A percentile compares a stretch with the other conserved stretches of the same genome.
Conservation (phyloP, 1,140 invertebrate genomes). For the Drosophila paulistorum region DNA sequence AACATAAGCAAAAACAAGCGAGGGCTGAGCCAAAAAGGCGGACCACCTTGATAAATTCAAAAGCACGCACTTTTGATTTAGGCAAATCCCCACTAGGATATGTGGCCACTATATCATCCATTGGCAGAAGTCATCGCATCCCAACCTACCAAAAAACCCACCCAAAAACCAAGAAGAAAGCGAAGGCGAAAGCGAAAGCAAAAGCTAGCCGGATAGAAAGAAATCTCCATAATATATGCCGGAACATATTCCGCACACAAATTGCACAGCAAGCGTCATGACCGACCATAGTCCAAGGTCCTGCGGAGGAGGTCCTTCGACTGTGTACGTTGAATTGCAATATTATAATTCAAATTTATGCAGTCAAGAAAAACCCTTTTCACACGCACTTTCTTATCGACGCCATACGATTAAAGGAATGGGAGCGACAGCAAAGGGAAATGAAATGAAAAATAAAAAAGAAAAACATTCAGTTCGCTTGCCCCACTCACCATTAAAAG, state of each 20-base stretch:
- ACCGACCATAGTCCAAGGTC: slow-evolving; percentile 33
- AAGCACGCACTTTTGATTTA: slow-evolving; percentile 81
- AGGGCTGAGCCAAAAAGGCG: slow-evolving; percentile 2
- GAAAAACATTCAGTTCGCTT: slow-evolving; percentile 3
- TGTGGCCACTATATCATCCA: slow-evolving; percentile 61
- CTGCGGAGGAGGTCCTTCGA: slow-evolving; percentile 13
- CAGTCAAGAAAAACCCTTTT: slow-evolving; percentile 71
- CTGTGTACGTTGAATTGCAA: slow-evolving; percentile 34
- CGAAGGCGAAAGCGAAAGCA: neutral
- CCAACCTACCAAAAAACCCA: neutral
- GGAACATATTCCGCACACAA: slow-evolving; percentile 82
- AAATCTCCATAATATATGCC: slow-evolving; percentile 83
- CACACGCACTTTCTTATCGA: slow-evolving; percentile 81
- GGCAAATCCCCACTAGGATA: slow-evolving; percentile 77
- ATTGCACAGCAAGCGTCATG: slow-evolving; percentile 69
- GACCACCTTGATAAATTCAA: slow-evolving; percentile 79
- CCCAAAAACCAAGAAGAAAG: too few species aligned
- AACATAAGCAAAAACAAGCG: slow-evolving; percentile 57
- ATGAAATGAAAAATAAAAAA: slow-evolving; percentile 45
- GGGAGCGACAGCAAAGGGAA: slow-evolving; percentile 29
- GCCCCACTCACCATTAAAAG: slow-evolving; percentile 4
- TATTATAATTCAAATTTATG: slow-evolving; percentile 82
- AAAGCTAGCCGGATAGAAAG: slow-evolving; percentile 36
- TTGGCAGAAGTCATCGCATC: slow-evolving; percentile 53
- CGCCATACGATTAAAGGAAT: slow-evolving; percentile 43